Conservation (phyloP, 2,888 invertebrate species). For the Baccha elongata region DNA sequence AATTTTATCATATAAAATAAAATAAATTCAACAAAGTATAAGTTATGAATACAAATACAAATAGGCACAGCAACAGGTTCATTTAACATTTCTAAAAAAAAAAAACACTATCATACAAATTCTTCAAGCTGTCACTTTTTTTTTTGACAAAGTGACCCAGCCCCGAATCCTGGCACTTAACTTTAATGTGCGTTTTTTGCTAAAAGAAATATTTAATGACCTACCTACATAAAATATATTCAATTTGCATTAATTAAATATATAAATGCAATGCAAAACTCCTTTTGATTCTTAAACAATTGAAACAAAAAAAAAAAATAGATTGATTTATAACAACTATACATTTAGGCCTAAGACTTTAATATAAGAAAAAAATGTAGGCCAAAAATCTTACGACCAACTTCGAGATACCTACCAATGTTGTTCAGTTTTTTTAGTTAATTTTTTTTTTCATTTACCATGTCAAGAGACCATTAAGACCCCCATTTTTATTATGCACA, state of each 20-base stretch:
- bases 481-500: slow-evolving; percentile 40
- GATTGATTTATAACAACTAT: slow-evolving; percentile 53
- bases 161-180: slow-evolving; percentile 44
- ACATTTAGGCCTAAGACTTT: slow-evolving; percentile 50
- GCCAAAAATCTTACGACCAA: slow-evolving; percentile 44
- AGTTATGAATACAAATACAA: no score
- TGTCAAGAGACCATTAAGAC: slow-evolving; percentile 53
- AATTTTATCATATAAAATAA: slow-evolving; percentile 29
- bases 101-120: slow-evolving; percentile 53
- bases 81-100: slow-evolving; percentile 7
- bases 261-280: neutral
- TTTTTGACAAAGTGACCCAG: slow-evolving; percentile 46
- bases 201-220: slow-evolving; percentile 4
- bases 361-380: slow-evolving; percentile 49
- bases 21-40: no score
- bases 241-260: slow-evolving; percentile 65
- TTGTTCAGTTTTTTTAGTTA: slow-evolving; percentile 16
- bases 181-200: slow-evolving; percentile 1
- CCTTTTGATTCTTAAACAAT: slow-evolving; percentile 19
- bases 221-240: slow-evolving; percentile 37
- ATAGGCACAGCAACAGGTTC: slow-evolving; percentile 22
- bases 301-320: slow-evolving; percentile 8
- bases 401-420: slow-evolving; percentile 28
- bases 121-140: slow-evolving; percentile 39
- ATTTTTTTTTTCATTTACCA: slow-evolving; percentile 23